phyloP scores from a whole-genome alignment of 2,888 invertebrate genomes.

The Agrotis clavis region DNA sequence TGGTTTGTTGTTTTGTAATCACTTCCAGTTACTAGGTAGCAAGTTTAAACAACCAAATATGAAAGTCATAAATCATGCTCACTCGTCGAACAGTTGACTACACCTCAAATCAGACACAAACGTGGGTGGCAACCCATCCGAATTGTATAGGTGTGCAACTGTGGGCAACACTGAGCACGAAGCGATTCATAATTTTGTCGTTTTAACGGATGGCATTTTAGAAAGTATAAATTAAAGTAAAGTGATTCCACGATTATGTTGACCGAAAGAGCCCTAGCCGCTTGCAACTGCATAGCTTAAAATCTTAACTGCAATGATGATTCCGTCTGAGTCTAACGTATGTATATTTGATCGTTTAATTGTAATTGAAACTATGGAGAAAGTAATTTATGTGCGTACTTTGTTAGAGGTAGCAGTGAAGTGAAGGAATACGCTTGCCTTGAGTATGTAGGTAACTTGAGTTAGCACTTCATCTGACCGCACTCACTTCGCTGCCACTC shows the following conservation, averaged over 20 bases:
- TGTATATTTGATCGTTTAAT: slow-evolving; percentile 32
- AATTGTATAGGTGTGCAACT: slow-evolving; percentile 63
- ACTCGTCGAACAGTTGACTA: slow-evolving; percentile 66
- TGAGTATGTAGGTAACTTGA: slow-evolving; percentile 65
- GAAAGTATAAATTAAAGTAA: slow-evolving; percentile 58
- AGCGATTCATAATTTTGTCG: slow-evolving; percentile 48
- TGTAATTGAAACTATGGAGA: slow-evolving; percentile 46
- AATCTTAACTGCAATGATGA: slow-evolving; percentile 7
- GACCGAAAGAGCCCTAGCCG: not conserved
- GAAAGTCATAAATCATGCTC: slow-evolving; percentile 74
- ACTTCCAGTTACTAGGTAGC: slow-evolving; percentile 23
- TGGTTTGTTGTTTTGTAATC: slow-evolving; percentile 57
- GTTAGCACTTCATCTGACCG: slow-evolving; percentile 61
- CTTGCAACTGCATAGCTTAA: slow-evolving; percentile 1
- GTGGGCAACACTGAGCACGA: slow-evolving; percentile 16
- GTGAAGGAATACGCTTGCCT: slow-evolving; percentile 54
- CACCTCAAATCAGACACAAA: slow-evolving; percentile 75
- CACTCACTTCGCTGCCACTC: slow-evolving; percentile 54
- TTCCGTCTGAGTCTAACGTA: slow-evolving; percentile 6
- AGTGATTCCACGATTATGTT: slow-evolving; percentile 31
- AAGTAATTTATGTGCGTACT: slow-evolving; percentile 38
- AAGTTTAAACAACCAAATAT: slow-evolving; percentile 73
- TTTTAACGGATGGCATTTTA: slow-evolving; percentile 58
- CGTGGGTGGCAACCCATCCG: slow-evolving; percentile 73
- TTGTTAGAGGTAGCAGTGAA: slow-evolving; percentile 28